Evolutionary conservation across 2,797 vertebrate species (phyloP), one percentile per base, ranked within the genome.

Genomic region (Parauchenoglanis ngamensis): DNA sequence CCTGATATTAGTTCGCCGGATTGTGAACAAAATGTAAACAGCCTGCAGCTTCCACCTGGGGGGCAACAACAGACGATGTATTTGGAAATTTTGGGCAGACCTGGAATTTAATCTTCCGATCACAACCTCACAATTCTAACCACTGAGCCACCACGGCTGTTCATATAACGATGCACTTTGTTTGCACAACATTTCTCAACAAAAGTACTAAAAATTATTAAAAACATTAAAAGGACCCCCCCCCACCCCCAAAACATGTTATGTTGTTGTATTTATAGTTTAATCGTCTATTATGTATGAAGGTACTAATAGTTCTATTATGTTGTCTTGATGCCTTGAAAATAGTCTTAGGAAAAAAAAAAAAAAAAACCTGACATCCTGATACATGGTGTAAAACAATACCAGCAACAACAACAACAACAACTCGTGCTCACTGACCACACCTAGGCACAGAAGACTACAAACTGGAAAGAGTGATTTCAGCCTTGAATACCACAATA

Each of bases 401-500:
- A 44, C 49, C 61, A 73, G 65, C 57, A 89, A 80, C 28, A 65
- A 21, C 21, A 31, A 31, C 28, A 65, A 21, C 21, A 67, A n/a
- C 4, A 87, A 40, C 59, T 57, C 49, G 52, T 4, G 6, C 73
- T n/a, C 61, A 28, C 59, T 70, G 87, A 88, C 83, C 86, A 72
- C 86, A 83, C 85, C 86, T 77, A 83, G 57, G 23, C 72, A 54
- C 57, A 65, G 78, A 88, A 88, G 52, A 85, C 78, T 52, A 21
- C 68, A 86, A 52, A 82, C 73, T 25, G 90, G 84, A 92, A 91
- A 90, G 31, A 89, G 67, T 87, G 44, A 87, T 88, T 91, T 86
- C 78, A 49, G 46, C 84, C 91, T 17, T n/a, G 84, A 86, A 87
- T 77, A 40, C 67, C 21, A n/a, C 40, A 77, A 25, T 31, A 63